phyloP scores from a whole-genome alignment of 2,797 vertebrate genomes.

The Labroides dimidiatus region DNA sequence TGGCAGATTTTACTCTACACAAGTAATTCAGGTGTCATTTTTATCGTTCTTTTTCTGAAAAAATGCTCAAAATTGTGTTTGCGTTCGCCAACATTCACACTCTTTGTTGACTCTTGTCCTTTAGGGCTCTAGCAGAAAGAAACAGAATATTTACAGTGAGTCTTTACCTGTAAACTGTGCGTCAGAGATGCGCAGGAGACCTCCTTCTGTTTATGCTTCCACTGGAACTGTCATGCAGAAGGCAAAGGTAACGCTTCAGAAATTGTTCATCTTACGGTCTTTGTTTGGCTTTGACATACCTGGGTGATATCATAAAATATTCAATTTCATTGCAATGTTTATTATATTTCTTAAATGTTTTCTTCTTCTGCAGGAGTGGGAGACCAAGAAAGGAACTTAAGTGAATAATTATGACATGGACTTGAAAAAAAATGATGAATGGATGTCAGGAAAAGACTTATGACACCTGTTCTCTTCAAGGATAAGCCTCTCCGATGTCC shows the following conservation, averaged over 20 bases:
- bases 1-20: too few relatives aligned
- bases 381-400: conserved; percentile 92
- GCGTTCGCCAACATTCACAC: background rate
- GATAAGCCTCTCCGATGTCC: background rate
- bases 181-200: conserved; percentile 88
- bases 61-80: background rate
- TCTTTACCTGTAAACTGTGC: conserved; percentile 90
- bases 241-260: conserved; percentile 84
- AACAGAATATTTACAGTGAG: conserved; percentile 79
- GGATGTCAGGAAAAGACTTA: conserved; percentile 14
- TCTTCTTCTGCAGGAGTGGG: conserved; percentile 89
- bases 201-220: conserved; percentile 87
- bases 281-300: background rate
- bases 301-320: too few relatives aligned
- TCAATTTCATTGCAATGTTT: too few relatives aligned
- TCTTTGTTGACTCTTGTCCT: background rate
- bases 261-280: background rate
- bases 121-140: conserved; percentile 65
- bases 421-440: conserved; percentile 4
- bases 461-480: conserved; percentile 9
- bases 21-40: too few relatives aligned
- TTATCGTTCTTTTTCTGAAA: too few relatives aligned
- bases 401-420: conserved; percentile 4
- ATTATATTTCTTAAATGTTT: background rate
- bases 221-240: conserved; percentile 92